Percentiles rank a stretch among this genome's conserved stretches.
These are phyloP conservation scores for Rhegmatorhina hoffmannsi DNA, from an alignment of 2,113 vertebrate species.

Conservation along the genomic window DNA sequence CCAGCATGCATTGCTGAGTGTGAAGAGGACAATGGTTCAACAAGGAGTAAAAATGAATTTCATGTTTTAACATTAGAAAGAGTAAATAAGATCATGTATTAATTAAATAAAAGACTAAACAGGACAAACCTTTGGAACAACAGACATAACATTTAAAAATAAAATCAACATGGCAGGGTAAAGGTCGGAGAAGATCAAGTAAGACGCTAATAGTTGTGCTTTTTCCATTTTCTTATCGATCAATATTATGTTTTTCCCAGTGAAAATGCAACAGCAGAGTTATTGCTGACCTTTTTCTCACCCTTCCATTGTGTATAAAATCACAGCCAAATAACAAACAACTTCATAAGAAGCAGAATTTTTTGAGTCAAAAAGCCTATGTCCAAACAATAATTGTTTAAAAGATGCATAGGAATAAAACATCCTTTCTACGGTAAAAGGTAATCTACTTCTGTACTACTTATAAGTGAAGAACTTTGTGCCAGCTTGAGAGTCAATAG, in stretches of 20 bases:
- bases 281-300: constrained; percentile 83
- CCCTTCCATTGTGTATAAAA: constrained; percentile 76
- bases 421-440: background rate
- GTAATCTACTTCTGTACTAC: constrained; percentile 5
- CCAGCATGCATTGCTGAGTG: background rate
- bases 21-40: constrained; percentile 68
- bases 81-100: constrained; percentile 69
- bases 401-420: constrained; percentile 21
- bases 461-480: background rate
- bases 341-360: constrained; percentile 77
- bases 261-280: constrained; percentile 78
- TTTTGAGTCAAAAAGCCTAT: constrained; percentile 54
- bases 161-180: constrained; percentile 74
- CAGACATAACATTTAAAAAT: constrained; percentile 79
- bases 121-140: constrained; percentile 78
- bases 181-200: constrained; percentile 81
- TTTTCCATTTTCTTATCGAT: constrained; percentile 84
- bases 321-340: constrained; percentile 78
- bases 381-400: constrained; percentile 55
- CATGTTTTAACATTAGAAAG: constrained; percentile 72
- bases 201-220: constrained; percentile 75
- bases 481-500: background rate
- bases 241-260: constrained; percentile 79
- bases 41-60: constrained; percentile 63
- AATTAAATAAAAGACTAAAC: constrained; percentile 78